Evolutionary conservation across 2,888 invertebrate species (phyloP), one percentile per base, ranked within the genome.

Genomic region (Drosophila infuscata): DNA sequence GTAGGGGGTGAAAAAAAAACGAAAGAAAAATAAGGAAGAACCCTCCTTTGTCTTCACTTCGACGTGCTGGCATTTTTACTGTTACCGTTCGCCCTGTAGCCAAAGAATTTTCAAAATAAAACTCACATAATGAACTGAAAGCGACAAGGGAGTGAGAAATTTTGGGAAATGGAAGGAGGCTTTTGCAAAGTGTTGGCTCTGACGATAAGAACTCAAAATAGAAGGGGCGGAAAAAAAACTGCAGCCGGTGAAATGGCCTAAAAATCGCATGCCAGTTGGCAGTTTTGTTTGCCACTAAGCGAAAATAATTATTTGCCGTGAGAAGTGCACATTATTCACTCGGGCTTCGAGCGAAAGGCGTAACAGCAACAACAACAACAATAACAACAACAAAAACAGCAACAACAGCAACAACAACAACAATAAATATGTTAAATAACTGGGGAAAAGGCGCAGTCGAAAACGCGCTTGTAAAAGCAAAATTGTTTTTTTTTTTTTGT

Each of bases 261-360:
- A 76, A 83, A 84, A 88, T 84, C 67, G 84, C 86, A 84, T 84
- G 84, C 81, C 83, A 88, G 76, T 70, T 79, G 74, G 88, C 86
- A 85, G 86, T 79, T 79, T 60, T 59, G 68, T 53, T 54, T 30
- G 63, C 64, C 54, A 49, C 75, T 88, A 85, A 83, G 83, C 86
- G 83, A 70, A 81, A 89, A 92, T 91, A 91, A 91, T 91, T 92
- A 91, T 92, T 91, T 91, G 90, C 81, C 92, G 91, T 91, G 92
- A 82, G 78, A 82, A 79, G 83, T 82, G 73, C 79, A 85, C 91
- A 92, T 91, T 89, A 92, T 88, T 91, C 91, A 92, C 82, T 77
- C 71, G 60, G 60, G 59, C 25, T 51, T 25, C 20, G 33, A 32
- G 41, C 38, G n/a, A 62, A 57, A 73, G 65, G 65, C 61, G 64